A percentile compares a stretch with the other conserved stretches of the same genome.
phyloP scores from a whole-genome alignment of 2,888 invertebrate genomes.

The Ochlodes sylvanus region DNA sequence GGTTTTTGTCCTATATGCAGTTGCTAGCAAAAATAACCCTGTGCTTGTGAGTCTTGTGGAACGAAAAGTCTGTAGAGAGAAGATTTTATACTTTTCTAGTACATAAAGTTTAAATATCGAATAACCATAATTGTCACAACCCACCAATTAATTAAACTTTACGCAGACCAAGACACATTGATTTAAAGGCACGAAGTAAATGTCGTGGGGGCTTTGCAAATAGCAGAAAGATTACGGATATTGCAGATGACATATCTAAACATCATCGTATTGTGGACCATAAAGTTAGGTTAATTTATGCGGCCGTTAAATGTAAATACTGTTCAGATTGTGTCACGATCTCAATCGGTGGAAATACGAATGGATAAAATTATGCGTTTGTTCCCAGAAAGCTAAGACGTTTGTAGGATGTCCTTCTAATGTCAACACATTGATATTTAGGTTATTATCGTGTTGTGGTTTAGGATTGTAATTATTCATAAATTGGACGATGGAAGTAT shows the following conservation, averaged over 20 bases:
- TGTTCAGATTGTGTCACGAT: conserved; percentile 30
- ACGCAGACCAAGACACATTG: conserved; percentile 28
- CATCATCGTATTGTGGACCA: conserved; percentile 36
- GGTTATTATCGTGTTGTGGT: background rate
- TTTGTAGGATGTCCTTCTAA: conserved; percentile 1
- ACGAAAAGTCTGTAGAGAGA: background rate
- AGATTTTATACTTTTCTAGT: background rate
- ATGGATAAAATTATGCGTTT: conserved; percentile 23
- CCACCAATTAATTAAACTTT: conserved; percentile 28
- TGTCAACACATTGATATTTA: background rate
- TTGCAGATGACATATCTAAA: conserved; percentile 38
- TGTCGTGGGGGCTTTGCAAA: conserved; percentile 33
- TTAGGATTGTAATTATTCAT: background rate
- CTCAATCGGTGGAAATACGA: conserved; percentile 23
- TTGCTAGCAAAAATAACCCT: too few species aligned
- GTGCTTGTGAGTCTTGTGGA: too few species aligned
- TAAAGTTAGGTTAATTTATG: conserved; percentile 38
- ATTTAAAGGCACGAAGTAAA: conserved; percentile 37
- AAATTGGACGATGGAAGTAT: background rate
- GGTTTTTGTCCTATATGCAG: too few species aligned
- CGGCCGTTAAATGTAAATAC: conserved; percentile 35
- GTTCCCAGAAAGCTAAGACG: conserved; percentile 1
- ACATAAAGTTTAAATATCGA: background rate
- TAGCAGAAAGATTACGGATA: conserved; percentile 35
- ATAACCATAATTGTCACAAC: conserved; percentile 16